Evolutionary conservation across 2,797 vertebrate species (phyloP).

Genomic region (Dromococcyx pavoninus): DNA sequence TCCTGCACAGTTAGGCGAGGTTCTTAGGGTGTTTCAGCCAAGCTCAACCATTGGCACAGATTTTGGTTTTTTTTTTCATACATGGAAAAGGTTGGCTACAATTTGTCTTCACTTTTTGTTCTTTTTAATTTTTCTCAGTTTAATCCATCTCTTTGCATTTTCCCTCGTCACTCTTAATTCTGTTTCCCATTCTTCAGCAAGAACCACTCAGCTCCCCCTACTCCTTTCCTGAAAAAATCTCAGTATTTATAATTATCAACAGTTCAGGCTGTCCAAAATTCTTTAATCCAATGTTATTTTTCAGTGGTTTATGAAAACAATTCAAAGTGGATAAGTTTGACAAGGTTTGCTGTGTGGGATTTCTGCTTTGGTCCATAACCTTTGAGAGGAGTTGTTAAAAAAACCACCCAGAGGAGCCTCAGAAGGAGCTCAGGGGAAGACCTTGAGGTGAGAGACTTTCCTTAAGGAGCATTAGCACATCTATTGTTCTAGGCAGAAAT

Average conservation of each 20-base stretch:
- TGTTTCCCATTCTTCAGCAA: background rate
- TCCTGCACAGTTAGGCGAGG: background rate
- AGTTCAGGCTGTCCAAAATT: background rate
- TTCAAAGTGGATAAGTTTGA: background rate
- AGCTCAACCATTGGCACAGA: background rate
- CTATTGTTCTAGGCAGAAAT: background rate
- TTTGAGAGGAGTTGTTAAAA: background rate
- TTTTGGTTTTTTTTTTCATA: background rate
- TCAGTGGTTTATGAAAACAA: background rate
- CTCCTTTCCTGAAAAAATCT: background rate
- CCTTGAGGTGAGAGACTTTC: background rate
- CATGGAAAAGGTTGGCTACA: background rate
- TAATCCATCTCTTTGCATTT: background rate
- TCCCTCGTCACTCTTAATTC: background rate
- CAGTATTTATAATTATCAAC: too few relatives aligned
- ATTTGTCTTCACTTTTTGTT: background rate
- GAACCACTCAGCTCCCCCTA: background rate
- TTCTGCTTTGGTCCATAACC: background rate
- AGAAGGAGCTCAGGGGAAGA: background rate
- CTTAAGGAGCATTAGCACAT: background rate
- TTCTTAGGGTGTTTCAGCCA: background rate
- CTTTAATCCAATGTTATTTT: background rate
- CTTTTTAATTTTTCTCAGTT: background rate
- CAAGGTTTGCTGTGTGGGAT: background rate
- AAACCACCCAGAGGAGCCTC: background rate